Percentiles rank a stretch among this genome's conserved stretches.
Conservation (phyloP, 2,888 invertebrate genomes). For the Brenthis ino region DNA sequence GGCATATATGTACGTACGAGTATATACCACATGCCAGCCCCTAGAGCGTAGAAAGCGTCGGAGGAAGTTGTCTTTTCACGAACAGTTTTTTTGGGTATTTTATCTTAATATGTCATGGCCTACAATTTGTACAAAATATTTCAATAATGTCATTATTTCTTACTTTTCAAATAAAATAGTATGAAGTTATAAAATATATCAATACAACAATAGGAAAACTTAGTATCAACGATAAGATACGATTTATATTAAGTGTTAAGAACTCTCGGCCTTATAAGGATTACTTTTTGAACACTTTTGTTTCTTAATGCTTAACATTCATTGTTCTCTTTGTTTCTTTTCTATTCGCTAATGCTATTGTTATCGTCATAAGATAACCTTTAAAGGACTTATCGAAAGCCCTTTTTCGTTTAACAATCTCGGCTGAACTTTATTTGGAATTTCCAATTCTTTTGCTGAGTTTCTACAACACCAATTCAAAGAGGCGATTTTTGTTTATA, state of each 20-base stretch:
- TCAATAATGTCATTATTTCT: too few relatives aligned
- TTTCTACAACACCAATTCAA: too few relatives aligned
- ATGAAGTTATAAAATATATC: too few relatives aligned
- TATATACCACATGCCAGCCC: too few relatives aligned
- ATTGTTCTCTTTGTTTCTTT: constrained; percentile 25
- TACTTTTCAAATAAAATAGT: too few relatives aligned
- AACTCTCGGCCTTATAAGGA: constrained; percentile 15
- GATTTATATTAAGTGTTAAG: constrained; percentile 18
- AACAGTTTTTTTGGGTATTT: too few relatives aligned
- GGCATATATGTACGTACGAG: too few relatives aligned
- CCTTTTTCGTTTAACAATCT: constrained; percentile 23
- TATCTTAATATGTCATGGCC: too few relatives aligned
- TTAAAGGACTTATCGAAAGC: constrained; percentile 24
- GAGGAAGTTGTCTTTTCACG: too few relatives aligned
- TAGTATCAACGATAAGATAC: constrained; percentile 2
- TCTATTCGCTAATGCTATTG: constrained; percentile 25
- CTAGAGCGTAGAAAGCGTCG: too few relatives aligned
- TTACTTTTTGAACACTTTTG: constrained; percentile 18
- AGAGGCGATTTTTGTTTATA: too few relatives aligned
- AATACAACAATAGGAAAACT: constrained; percentile 4
- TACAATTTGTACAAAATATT: too few relatives aligned
- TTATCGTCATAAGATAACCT: constrained; percentile 23
- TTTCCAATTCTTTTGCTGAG: constrained; percentile 1
- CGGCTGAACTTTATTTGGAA: constrained; percentile 7
- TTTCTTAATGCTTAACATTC: constrained; percentile 16